Evolutionary conservation across 2,797 vertebrate genomes (phyloP).

Genomic region (Gallinago nigripennis): DNA sequence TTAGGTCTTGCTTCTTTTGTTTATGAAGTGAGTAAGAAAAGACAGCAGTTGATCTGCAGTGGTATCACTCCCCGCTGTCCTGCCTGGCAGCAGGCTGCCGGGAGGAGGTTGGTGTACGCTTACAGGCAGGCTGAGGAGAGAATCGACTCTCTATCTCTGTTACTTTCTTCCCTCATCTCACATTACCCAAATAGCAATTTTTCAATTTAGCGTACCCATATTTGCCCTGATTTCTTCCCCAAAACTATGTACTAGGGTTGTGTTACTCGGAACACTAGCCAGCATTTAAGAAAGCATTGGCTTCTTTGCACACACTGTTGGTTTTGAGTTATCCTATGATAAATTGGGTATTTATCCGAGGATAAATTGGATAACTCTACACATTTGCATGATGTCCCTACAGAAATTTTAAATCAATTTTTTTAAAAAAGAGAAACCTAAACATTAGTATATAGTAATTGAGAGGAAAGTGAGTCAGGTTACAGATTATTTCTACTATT

Average conservation of each 20-base stretch:
- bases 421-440: neutral
- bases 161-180: neutral
- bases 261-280: neutral
- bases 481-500: neutral
- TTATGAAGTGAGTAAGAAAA: neutral
- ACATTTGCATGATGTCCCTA: neutral
- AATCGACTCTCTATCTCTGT: neutral
- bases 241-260: neutral
- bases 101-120: rapidly evolving
- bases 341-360: neutral
- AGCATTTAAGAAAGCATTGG: neutral
- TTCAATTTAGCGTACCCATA: neutral
- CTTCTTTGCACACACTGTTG: neutral
- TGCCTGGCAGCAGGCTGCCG: neutral
- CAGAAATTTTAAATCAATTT: neutral
- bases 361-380: neutral
- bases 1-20: neutral
- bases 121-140: neutral
- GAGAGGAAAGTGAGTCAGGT: neutral
- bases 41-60: neutral
- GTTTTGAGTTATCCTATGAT: neutral
- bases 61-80: neutral
- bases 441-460: neutral
- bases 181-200: neutral
- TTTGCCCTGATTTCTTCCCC: neutral